Evolutionary conservation across 2,113 vertebrate genomes (phyloP).

Genomic region (Paratilapia polleni): DNA sequence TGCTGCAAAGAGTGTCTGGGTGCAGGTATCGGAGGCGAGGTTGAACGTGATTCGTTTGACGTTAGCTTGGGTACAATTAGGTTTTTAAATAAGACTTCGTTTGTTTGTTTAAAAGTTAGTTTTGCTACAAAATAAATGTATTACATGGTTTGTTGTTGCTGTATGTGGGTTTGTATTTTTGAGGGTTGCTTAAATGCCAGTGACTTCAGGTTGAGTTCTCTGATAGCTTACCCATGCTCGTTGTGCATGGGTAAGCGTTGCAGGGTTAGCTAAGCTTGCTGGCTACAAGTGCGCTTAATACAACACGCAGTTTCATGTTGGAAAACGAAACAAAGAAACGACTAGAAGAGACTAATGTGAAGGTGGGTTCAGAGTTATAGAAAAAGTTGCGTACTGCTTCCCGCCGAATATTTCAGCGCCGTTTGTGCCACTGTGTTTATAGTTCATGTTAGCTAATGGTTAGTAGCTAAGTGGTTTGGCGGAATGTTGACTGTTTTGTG

Average conservation of each 20-base stretch:
- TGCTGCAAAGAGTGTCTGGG: background rate
- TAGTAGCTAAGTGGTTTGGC: background rate
- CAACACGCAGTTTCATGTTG: background rate
- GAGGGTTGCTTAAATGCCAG: background rate
- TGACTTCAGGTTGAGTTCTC: background rate
- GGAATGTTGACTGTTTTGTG: background rate
- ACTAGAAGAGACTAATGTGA: background rate
- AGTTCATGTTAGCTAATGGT: background rate
- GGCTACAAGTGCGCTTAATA: conserved; percentile 13
- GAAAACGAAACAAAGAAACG: background rate
- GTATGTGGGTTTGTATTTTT: background rate
- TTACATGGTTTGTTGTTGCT: rapidly evolving
- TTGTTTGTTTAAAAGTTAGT: rapidly evolving
- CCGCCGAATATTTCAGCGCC: background rate
- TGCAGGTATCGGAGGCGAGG: background rate
- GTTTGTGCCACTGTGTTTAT: background rate
- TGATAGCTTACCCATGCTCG: conserved; percentile 19
- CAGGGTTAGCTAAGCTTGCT: conserved; percentile 12
- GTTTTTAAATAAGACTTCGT: background rate
- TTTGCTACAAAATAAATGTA: rapidly evolving
- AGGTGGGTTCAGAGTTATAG: background rate
- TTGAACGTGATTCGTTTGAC: background rate
- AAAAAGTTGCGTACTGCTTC: background rate
- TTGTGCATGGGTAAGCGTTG: no score
- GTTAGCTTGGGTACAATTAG: conserved; percentile 8